Evolutionary conservation across 2,888 invertebrate species (phyloP), one percentile per base, ranked within the genome.

Genomic region (Drosophila rubida): DNA sequence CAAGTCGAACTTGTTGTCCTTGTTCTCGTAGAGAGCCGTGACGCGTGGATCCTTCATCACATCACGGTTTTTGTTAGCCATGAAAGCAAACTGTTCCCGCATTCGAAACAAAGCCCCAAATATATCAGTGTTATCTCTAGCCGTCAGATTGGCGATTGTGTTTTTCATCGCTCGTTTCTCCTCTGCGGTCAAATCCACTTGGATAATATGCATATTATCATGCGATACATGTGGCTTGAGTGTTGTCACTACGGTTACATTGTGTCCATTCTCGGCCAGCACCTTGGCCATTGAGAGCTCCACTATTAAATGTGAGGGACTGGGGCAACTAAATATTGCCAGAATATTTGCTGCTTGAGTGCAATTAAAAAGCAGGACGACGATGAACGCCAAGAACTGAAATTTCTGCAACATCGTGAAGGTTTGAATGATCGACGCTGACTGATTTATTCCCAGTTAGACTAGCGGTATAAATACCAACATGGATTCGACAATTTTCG

Each of bases 271-370:
- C 44, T 90, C 90, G 0, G 89, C 86, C 39, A 91, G 44, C 7
- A 80, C 81, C 27, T 85, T 84, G 0, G 76, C 83, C 46, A 90
- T 54, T 0, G 91, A 80, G 78, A 90, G 87, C 25, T 90, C 84
- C 2, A 91, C 75, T 22, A 91, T 89, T 9, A 90, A 35, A 79
- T 91, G 91, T 4, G 91, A 91, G 8, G 82, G 85, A 30, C 87
- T 77, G 2, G 76, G 70, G 11, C 88, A 87, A 7, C 88, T 88
- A 35, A 90, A 91, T 0, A 91, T n/a, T 0, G 90, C 87, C 2
- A 91, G 70, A 49, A 91, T 89, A 46, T 89, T 88, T 1, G 90
- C 84, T 3, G 74, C 59, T 8, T 78, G 60, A 1, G 58, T 44
- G 7, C 35, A 22, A 16, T 54, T 27, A 19, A 66, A 13, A 2